These are phyloP conservation scores for Apodemus speciosus DNA, from an alignment of 2,113 vertebrate genomes.

Conservation along the genomic window DNA sequence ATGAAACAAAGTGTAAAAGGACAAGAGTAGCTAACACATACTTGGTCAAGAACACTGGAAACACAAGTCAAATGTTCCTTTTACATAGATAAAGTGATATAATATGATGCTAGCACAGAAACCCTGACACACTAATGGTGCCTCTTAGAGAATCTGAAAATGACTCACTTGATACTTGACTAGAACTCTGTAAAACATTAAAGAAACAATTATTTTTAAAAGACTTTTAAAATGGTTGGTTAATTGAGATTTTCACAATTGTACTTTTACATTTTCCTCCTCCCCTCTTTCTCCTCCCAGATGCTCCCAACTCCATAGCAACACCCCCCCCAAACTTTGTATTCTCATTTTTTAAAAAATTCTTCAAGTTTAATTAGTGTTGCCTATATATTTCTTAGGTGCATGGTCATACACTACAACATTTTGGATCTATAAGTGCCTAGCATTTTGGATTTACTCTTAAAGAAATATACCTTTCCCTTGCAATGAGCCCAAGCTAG, in stretches of 20 bases:
- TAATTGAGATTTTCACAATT: neutral
- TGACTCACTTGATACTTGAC: neutral
- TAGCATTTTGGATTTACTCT: neutral
- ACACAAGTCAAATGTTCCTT: neutral
- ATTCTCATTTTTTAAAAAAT: neutral
- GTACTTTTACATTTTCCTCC: neutral
- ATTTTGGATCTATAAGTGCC: neutral
- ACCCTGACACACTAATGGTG: too few species aligned
- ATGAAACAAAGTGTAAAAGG: neutral
- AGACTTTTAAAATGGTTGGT: neutral
- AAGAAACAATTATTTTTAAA: neutral
- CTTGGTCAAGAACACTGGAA: neutral
- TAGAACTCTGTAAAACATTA: neutral
- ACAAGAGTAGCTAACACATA: neutral
- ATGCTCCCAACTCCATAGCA: neutral
- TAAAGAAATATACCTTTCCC: neutral
- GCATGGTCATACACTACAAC: neutral
- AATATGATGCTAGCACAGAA: too few species aligned
- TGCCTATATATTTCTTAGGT: neutral
- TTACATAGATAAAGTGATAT: neutral
- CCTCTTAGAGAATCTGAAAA: too few species aligned
- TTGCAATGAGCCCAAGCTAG: neutral
- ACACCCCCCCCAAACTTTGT: too few species aligned
- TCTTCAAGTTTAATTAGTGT: neutral
- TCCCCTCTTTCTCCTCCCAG: neutral